phyloP scores from a whole-genome alignment of 2,797 vertebrate genomes.

The Protosalanx chinensis region DNA sequence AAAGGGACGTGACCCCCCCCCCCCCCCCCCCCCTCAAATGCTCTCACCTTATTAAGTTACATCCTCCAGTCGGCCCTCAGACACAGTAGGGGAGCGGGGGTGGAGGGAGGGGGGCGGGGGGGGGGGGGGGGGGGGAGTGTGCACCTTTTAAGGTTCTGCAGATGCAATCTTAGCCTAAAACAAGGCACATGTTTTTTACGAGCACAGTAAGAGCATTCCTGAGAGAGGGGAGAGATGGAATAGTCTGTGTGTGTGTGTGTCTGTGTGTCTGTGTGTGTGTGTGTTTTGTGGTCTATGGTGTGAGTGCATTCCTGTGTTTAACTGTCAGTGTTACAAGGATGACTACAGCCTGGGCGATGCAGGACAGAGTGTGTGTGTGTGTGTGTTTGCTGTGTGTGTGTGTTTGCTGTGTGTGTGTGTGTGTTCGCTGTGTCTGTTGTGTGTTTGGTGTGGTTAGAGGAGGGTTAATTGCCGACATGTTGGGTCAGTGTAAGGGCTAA shows the following conservation, averaged over 20 bases:
- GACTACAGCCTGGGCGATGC: not conserved
- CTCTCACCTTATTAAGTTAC: not conserved
- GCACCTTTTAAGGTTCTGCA: not conserved
- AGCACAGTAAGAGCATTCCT: not conserved
- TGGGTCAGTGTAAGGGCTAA: not conserved
- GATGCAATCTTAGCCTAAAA: not conserved
- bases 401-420: not conserved
- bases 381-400: not conserved
- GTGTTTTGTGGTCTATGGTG: not conserved
- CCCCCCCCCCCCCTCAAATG: not conserved
- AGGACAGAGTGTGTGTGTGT: not conserved
- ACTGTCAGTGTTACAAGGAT: not conserved
- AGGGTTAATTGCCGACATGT: not conserved
- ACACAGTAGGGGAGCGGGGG: no score
- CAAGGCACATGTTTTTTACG: not conserved
- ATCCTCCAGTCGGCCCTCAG: no score
- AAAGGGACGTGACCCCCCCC: no score
- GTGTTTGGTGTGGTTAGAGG: not conserved
- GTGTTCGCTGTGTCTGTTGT: not conserved
- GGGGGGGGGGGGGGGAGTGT: no score
- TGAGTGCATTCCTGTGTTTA: not conserved
- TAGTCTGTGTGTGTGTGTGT: not conserved
- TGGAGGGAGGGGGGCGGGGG: no score
- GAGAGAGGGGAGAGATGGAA: not conserved
- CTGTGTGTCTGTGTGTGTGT: not conserved